Conservation (phyloP, 2,113 vertebrate species). For the Cardinalis cardinalis region DNA sequence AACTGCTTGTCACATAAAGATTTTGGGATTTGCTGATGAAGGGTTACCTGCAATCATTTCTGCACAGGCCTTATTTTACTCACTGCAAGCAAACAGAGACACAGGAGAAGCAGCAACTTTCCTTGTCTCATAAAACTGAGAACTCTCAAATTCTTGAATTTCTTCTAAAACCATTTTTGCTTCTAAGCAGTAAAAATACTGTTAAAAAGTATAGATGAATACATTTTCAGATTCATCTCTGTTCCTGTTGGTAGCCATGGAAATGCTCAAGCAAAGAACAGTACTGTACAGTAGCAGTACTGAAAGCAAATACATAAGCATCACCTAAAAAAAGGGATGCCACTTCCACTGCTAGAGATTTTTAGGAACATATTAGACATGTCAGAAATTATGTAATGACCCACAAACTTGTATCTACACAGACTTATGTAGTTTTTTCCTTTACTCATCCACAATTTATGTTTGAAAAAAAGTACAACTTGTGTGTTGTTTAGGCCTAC, state of each 20-base stretch:
- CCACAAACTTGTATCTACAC: too few species aligned
- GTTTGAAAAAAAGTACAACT: neutral
- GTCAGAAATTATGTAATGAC: neutral
- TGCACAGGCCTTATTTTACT: neutral
- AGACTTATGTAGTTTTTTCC: neutral
- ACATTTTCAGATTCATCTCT: neutral
- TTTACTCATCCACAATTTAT: neutral
- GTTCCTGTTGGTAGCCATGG: rapidly evolving
- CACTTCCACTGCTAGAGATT: neutral
- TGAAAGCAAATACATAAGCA: neutral
- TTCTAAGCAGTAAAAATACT: neutral
- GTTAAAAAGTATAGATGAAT: neutral
- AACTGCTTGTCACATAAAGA: neutral
- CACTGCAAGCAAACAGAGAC: neutral
- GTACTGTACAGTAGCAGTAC: neutral
- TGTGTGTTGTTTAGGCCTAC: neutral
- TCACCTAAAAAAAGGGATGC: neutral
- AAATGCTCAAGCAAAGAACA: neutral
- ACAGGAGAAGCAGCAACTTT: neutral
- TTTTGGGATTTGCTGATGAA: neutral
- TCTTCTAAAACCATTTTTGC: neutral
- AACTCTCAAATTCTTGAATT: neutral
- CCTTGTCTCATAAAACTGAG: neutral
- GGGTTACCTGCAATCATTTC: neutral
- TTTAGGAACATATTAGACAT: neutral